phyloP scores from a whole-genome alignment of 2,113 vertebrate species.

The Cathartes aura region DNA sequence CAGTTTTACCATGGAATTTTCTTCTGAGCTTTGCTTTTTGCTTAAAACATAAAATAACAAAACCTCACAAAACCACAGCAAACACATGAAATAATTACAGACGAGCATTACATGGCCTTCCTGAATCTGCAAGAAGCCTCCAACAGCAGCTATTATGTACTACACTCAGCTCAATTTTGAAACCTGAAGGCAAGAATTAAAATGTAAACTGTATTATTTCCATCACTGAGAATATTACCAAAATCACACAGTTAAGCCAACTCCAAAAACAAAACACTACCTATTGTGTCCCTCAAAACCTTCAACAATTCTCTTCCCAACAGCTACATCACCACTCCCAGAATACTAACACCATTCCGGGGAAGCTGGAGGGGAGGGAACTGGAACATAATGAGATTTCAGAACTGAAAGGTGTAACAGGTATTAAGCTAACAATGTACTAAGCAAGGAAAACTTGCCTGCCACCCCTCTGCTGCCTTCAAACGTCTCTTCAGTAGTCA shows the following conservation, averaged over 20 bases:
- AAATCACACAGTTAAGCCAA: not conserved
- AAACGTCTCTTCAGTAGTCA: not conserved
- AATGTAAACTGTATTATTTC: not conserved
- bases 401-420: not conserved
- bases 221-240: not conserved
- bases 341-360: not conserved
- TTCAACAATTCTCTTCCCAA: not conserved
- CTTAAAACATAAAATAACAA: not conserved
- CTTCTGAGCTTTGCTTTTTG: not conserved
- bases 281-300: not conserved
- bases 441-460: not conserved
- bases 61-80: not conserved
- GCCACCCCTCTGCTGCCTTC: not conserved
- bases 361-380: not conserved
- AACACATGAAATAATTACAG: not conserved
- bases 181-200: not conserved
- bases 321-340: not conserved
- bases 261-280: not conserved
- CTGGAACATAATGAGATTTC: fast-evolving
- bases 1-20: not conserved
- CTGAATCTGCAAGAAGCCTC: not conserved
- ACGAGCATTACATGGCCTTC: not conserved
- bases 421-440: fast-evolving
- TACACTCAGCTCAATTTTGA: not conserved
- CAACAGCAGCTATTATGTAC: not conserved